Evolutionary conservation across 1,140 invertebrate species (phyloP), one percentile per base, ranked within the genome.

Genomic region (Trachymyrmex cornetzi): DNA sequence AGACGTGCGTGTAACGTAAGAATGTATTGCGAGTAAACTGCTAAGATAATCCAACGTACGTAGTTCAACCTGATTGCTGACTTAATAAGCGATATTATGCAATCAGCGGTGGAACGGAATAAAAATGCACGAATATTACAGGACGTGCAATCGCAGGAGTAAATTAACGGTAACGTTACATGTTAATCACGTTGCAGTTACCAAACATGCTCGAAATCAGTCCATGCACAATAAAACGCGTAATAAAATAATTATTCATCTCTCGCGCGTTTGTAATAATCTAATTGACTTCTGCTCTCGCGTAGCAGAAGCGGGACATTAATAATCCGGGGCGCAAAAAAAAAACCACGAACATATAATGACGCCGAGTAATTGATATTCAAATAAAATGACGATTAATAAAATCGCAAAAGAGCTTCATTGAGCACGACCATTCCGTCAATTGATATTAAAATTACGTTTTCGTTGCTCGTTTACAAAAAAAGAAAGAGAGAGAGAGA

Each of bases 161-260:
- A 87, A 86, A 89, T 89, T 89, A 89, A 89, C 87, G 87, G 88
- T 89, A 77, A 88, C 79, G 79, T 89, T 89, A 81, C 82, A 77
- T 79, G 74, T 86, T 89, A 86, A 89, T 89, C 88, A 89, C 34
- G 79, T 44, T n/a, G 53, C 27, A 71, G 79, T 81, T 81, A n/a
- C 64, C 66, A 71, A 81, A 81, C 79, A 57, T 44, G 38, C 30
- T 71, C 66, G 79, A 81, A 81, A 81, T 71, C 64, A 75, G 67
- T 24, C n/a, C 55, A 22, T 11, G 44, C 22, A 22, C 24, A 48
- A 48, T 74, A 67, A 67, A 67, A 67, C 80, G 69, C 55, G 71
- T 57, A 53, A 77, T 75, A 85, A 85, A 85, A 85, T 38, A 77
- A 85, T 81, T 69, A 81, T 44, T 71, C 79, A 71, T 71, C 66